Base-by-base conservation (phyloP, 2,113 vertebrate species). In the Nanger granti region DNA sequence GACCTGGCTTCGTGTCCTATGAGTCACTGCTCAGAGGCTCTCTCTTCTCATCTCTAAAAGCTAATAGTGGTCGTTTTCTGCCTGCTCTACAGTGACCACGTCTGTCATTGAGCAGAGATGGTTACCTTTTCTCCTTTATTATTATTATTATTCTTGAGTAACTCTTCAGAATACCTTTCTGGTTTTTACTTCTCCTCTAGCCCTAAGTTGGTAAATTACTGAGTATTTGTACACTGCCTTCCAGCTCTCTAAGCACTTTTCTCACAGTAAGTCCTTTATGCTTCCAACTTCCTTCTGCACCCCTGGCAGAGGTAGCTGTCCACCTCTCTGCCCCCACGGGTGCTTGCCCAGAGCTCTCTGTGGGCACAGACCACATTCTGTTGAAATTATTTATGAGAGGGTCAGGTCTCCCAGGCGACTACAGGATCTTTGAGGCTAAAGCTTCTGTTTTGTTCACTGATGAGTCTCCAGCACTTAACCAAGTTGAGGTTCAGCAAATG, bases 361-460 rank as follows among this genome's bases (percentile, higher is more conserved):
- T 10, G 17, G n/a, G 34, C 5, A 7, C 8, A 29, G 54, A 34
- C 20, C 47, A 87, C 8, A 18, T 41, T 44, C 28, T 5, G 2
- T 2, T 34, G 64, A 47, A 96, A 89, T 64, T 89, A 89, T 52
- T 59, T 41, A 66, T 3, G 82, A 47, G 84, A 66, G 3, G 60
- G 55, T 60, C 87, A 29, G 54, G 47, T 91, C 31, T 62, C 62
- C 85, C 57, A 31, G n/a, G 26, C 85, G 76, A 91, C 10, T 20
- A 2, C 14, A 73, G 66, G 69, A 20, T 97, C 55, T 86, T 17
- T 5, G 15, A 87, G 89, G 62, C 69, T 79, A 66, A 95, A 69
- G 29, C 9, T 86, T 76, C 34, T 59, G 34, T 93, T 96, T 94
- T 37, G n/a, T 22, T 90, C 69, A 55, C 60, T 41, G 41, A 52